Percentiles rank a stretch among this genome's conserved stretches.
Conservation (phyloP, 1,140 invertebrate genomes). For the Drosophila kanapiae region DNA sequence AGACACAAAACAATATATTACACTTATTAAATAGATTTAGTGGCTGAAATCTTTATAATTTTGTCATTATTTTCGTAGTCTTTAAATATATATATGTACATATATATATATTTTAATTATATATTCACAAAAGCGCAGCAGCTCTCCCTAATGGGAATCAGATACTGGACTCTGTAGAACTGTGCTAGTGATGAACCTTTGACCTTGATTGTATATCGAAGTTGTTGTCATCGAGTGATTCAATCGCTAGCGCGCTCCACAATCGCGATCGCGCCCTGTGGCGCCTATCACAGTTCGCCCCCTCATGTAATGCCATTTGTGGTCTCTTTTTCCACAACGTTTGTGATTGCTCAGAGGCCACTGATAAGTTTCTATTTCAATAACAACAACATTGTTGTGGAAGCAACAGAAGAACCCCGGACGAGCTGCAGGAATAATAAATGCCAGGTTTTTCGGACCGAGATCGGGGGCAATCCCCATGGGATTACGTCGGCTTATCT, state of each 20-base stretch:
- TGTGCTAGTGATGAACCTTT: constrained; percentile 9
- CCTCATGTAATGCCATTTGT: constrained; percentile 34
- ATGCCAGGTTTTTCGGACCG: constrained; percentile 18
- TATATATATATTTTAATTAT: background rate
- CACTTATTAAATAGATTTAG: too few relatives aligned
- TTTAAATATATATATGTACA: background rate
- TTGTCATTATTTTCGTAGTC: background rate
- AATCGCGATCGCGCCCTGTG: constrained; percentile 13
- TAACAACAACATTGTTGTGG: constrained; percentile 5
- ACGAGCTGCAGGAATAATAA: constrained; percentile 5
- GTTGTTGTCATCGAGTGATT: constrained; percentile 23
- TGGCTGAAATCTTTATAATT: too few relatives aligned
- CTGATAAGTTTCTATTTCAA: constrained; percentile 38
- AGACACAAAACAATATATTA: background rate
- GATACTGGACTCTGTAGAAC: background rate
- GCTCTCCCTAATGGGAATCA: background rate
- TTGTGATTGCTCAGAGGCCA: constrained; percentile 20
- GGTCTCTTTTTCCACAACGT: constrained; percentile 15
- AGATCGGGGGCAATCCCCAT: constrained; percentile 29
- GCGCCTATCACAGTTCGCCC: constrained; percentile 33
- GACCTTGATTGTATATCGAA: constrained; percentile 38
- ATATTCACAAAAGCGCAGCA: background rate
- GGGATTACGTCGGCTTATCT: constrained; percentile 37
- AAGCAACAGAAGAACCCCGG: background rate
- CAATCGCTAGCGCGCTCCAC: constrained; percentile 18